Conservation (phyloP, 2,797 vertebrate genomes). For the Mycteria americana region DNA sequence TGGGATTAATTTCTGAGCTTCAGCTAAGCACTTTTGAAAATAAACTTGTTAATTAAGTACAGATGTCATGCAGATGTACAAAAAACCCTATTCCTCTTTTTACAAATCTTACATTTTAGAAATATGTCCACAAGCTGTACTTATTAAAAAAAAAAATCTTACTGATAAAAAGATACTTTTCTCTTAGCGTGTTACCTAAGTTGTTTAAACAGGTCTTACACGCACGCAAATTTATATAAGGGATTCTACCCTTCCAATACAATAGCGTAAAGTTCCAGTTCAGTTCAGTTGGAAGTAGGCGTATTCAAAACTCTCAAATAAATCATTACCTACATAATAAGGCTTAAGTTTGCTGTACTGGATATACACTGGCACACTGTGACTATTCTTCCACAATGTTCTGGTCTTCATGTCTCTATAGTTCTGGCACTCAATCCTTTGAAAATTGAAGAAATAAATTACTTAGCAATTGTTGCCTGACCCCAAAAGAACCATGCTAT, state of each 20-base stretch:
- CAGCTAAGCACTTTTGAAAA: conserved; percentile 1
- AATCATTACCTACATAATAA: neutral
- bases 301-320: neutral
- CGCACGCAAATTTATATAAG: neutral
- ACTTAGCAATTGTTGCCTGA: neutral
- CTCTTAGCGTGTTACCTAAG: neutral
- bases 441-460: neutral
- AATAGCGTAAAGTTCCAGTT: neutral
- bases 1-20: conserved; percentile 50
- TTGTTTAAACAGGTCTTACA: neutral
- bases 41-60: neutral
- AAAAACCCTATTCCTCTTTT: neutral
- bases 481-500: neutral
- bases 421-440: neutral
- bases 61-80: neutral
- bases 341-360: neutral
- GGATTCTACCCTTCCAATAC: neutral
- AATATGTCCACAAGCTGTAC: neutral
- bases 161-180: neutral
- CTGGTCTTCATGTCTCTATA: neutral
- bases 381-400: neutral
- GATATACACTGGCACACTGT: neutral
- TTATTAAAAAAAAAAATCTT: neutral
- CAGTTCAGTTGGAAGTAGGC: neutral
- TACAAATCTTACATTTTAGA: neutral